These are phyloP conservation scores for Indri indri DNA, from an alignment of 2,113 vertebrate genomes.

Conservation along the genomic window DNA sequence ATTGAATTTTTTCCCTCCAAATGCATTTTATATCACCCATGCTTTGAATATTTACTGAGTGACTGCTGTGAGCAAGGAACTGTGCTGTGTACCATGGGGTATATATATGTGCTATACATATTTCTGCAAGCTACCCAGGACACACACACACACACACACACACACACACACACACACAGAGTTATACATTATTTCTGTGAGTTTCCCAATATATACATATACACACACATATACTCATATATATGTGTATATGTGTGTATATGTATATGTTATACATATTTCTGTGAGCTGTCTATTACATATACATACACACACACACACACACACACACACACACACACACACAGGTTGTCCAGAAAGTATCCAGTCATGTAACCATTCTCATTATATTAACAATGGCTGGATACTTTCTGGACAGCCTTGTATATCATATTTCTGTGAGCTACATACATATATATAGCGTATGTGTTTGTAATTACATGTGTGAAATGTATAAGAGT, in stretches of 20 bases:
- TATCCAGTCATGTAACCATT: no score
- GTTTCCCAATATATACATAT: not conserved
- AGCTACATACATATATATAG: not conserved
- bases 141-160: not conserved
- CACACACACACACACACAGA: no score
- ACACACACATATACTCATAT: not conserved
- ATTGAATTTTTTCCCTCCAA: slow-evolving; percentile 38
- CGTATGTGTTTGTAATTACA: no score
- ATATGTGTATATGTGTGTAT: not conserved
- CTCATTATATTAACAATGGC: no score
- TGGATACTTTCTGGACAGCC: no score
- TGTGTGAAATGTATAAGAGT: not conserved
- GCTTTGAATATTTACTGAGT: slow-evolving; percentile 9
- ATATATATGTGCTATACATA: not conserved
- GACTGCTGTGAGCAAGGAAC: not conserved
- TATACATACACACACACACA: not conserved
- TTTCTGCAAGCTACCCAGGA: not conserved
- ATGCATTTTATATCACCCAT: not conserved
- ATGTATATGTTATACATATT: not conserved
- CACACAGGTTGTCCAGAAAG: no score
- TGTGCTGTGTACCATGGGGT: not conserved
- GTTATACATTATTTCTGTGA: not conserved
- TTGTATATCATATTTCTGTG: not conserved
- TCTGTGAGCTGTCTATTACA: not conserved
- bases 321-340: not conserved